Evolutionary conservation across 92 coral and sea anemone species (phyloP).

Genomic region (Diadumene lineata): DNA sequence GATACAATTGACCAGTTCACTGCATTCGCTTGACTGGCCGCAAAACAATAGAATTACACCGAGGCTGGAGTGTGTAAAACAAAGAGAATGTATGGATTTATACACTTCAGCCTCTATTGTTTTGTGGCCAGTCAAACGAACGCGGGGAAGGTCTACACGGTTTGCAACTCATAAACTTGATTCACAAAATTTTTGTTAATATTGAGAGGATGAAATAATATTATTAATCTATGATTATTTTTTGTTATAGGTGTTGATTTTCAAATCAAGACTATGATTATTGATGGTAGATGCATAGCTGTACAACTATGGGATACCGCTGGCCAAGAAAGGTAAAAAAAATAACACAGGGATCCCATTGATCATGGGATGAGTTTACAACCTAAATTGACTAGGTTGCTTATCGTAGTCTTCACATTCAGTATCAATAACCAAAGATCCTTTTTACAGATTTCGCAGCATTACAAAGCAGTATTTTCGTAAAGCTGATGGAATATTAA

Average conservation of each 20-base stretch:
- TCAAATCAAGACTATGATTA: slow-evolving; percentile 78
- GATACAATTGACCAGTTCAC: no score
- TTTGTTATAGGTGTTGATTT: slow-evolving; percentile 83
- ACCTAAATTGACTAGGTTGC: no score
- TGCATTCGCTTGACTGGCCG: no score
- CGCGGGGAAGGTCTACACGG: no score
- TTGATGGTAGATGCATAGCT: slow-evolving; percentile 74
- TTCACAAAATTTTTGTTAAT: background rate
- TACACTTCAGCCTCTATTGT: no score
- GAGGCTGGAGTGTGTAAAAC: no score
- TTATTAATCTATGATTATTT: background rate
- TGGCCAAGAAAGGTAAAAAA: slow-evolving; percentile 93
- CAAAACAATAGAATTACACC: no score
- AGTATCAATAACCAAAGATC: background rate
- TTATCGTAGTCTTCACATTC: background rate
- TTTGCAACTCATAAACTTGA: no score
- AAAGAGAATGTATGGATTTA: no score
- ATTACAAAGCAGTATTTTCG: slow-evolving; percentile 95
- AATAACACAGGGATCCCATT: no score
- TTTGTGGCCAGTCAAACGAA: no score
- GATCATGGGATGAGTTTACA: no score
- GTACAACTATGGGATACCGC: slow-evolving; percentile 99
- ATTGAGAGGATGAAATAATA: background rate
- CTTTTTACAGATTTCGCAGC: slow-evolving; percentile 78
- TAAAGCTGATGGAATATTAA: slow-evolving; percentile 90